These are phyloP conservation scores for Hyppa rectilinea DNA, from an alignment of 2,888 invertebrate genomes.

Conservation along the genomic window DNA sequence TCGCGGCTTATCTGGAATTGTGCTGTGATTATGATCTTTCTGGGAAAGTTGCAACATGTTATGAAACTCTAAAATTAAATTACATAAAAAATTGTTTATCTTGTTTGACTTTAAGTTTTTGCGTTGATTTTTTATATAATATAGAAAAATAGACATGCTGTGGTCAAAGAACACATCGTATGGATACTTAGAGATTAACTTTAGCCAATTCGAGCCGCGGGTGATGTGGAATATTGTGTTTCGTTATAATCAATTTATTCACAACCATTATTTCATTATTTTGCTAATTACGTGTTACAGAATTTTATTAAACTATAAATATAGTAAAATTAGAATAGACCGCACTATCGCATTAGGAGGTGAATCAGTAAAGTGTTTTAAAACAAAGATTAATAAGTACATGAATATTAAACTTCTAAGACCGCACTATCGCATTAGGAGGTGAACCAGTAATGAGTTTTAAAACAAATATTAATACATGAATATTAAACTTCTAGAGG, in stretches of 20 bases:
- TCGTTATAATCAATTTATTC: background rate
- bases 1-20: constrained; percentile 94
- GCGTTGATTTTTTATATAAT: background rate
- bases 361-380: too few species aligned
- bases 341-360: too few species aligned
- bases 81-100: background rate
- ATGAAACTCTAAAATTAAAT: background rate
- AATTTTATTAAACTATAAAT: too few species aligned
- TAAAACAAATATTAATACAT: too few species aligned
- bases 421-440: too few species aligned
- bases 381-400: too few species aligned
- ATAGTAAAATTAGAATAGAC: too few species aligned
- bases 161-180: background rate
- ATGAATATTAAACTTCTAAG: too few species aligned
- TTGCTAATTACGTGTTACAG: background rate
- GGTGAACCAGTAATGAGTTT: too few species aligned
- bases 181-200: background rate
- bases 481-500: background rate
- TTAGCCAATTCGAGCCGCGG: background rate
- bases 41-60: background rate
- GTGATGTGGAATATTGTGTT: background rate
- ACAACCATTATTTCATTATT: too few species aligned
- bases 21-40: constrained; percentile 11
- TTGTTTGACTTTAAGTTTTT: background rate
- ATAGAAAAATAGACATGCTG: background rate